Percentiles rank a stretch among this genome's conserved stretches.
phyloP scores from a whole-genome alignment of 2,888 invertebrate species.

The Perizoma flavofasciatum region DNA sequence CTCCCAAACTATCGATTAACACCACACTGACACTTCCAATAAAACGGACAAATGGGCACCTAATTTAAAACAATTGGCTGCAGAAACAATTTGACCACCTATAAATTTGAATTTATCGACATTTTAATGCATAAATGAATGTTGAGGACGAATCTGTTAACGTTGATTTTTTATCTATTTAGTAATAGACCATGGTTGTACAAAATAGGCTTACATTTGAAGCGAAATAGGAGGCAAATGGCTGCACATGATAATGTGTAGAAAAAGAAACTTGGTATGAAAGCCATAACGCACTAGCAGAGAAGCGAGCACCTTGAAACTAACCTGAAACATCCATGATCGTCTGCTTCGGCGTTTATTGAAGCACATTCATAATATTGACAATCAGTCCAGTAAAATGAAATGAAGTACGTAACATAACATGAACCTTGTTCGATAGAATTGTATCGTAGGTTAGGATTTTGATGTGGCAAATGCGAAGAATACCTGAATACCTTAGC shows the following conservation, averaged over 20 bases:
- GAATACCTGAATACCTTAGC: too few species aligned
- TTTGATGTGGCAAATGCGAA: too few species aligned
- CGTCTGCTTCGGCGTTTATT: slow-evolving; percentile 23
- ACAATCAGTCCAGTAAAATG: slow-evolving; percentile 28
- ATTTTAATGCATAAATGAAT: slow-evolving; percentile 42
- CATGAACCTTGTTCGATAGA: slow-evolving; percentile 4
- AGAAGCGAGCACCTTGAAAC: slow-evolving; percentile 30
- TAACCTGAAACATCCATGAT: slow-evolving; percentile 34
- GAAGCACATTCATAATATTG: slow-evolving; percentile 38
- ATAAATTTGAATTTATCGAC: slow-evolving; percentile 51
- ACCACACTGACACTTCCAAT: slow-evolving; percentile 59
- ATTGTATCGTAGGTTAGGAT: too few species aligned
- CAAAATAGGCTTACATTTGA: slow-evolving; percentile 40
- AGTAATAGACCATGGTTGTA: slow-evolving; percentile 17
- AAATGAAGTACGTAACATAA: slow-evolving; percentile 2
- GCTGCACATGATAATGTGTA: slow-evolving; percentile 20
- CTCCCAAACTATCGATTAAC: slow-evolving; percentile 59
- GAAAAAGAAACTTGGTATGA: slow-evolving; percentile 23
- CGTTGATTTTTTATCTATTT: slow-evolving; percentile 35
- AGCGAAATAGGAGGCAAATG: slow-evolving; percentile 25
- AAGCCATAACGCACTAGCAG: slow-evolving; percentile 31
- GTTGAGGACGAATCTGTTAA: slow-evolving; percentile 47
- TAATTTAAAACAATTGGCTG: slow-evolving; percentile 72
- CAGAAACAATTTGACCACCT: slow-evolving; percentile 51
- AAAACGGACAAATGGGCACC: slow-evolving; percentile 70